Evolutionary conservation across 2,797 vertebrate genomes (phyloP), one percentile per base, ranked within the genome.

Genomic region (Periparus ater): DNA sequence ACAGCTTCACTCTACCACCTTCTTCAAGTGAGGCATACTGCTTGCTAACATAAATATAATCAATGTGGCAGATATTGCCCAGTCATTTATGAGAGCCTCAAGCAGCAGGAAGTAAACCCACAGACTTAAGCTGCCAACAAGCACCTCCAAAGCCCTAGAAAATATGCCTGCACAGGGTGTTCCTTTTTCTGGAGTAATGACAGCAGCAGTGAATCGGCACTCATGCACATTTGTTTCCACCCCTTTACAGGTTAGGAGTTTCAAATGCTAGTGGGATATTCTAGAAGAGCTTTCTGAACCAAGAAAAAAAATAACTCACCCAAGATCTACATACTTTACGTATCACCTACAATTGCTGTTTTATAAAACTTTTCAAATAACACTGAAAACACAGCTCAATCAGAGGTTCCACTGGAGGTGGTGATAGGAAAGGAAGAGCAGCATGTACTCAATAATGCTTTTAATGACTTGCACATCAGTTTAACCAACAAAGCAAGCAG

Each of bases 401-500:
- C 54, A 78, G 17, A 40, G 36, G 40, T 26, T 85, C 17, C 54
- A 68, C 30, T 75, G 13, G 16, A 75, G 30, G 17, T 48, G 32
- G 12, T 30, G 48, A 62, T 0, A 60, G 54, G 38, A 78, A 84
- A 91, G 25, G 51, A 93, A 80, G 20, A 57, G 42, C 10, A 85
- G 40, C 62, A 76, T 8, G 17, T 62, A 75, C 51, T 85, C 51
- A 4, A 14, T 66, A 72, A 48, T 20, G 23, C 27, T 92, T 87
- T 71, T 34, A 85, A 75, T 63, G 47, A 76, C 70, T 78, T 62
- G 32, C 36, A 32, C 74, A 84, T 78, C 71, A 79, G 45, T 73
- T 75, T 75, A 81, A 89, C 50, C 62, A 89, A 66, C 91, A 96
- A 93, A 90, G 60, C 29, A 67, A 65, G 15, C 19, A 87, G 36